Evolutionary conservation across 1,140 invertebrate genomes (phyloP).

Genomic region (Lucilia cuprina): DNA sequence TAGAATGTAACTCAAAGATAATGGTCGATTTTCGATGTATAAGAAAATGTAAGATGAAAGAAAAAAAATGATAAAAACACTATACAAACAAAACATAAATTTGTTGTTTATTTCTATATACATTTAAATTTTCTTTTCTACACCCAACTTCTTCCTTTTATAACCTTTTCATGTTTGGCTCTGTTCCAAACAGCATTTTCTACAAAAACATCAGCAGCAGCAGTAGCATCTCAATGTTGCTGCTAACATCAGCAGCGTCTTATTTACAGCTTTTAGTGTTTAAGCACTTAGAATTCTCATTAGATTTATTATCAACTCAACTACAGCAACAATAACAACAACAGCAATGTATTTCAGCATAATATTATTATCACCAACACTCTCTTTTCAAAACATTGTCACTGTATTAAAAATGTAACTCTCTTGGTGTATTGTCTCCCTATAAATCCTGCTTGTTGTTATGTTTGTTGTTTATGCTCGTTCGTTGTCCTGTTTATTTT

Average conservation of each 20-base stretch:
- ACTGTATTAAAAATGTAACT: neutral
- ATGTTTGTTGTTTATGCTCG: neutral
- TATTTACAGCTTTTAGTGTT: neutral
- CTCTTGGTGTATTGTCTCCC: neutral
- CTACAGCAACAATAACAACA: neutral
- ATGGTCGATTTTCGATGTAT: neutral
- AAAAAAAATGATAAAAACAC: neutral
- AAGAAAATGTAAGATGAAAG: neutral
- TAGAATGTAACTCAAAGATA: neutral
- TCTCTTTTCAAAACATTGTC: neutral
- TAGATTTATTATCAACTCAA: neutral
- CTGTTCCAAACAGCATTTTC: neutral
- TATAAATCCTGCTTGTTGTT: neutral
- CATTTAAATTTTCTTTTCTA: neutral
- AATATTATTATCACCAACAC: neutral
- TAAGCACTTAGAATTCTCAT: neutral
- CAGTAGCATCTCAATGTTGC: neutral
- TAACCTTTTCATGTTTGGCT: neutral
- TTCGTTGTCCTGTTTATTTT: neutral
- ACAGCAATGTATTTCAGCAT: neutral
- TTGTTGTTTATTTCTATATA: neutral
- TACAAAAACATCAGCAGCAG: neutral
- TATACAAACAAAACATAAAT: slow-evolving; percentile 7
- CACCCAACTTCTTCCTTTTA: neutral
- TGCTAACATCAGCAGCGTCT: neutral